Evolutionary conservation across 2,888 invertebrate genomes (phyloP), one percentile per base, ranked within the genome.

Genomic region (Carabus problematicus): DNA sequence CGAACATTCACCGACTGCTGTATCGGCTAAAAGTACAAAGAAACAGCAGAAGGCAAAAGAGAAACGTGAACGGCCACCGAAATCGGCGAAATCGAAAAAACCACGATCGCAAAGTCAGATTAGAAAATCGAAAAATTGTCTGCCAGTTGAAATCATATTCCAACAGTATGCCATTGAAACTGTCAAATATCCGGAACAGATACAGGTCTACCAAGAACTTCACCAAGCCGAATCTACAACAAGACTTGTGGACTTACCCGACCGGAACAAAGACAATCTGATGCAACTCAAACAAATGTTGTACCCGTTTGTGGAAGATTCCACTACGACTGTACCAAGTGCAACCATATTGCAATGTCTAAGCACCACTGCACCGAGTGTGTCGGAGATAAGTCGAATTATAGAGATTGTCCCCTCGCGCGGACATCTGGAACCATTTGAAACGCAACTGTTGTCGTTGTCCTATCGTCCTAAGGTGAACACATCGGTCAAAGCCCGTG

Each of bases 351-450:
- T 56, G 11, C 9, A 18, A 39, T 56, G n/a, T 39, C 9, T 56
- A 8, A 29, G n/a, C 29, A 56, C 56, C 9, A 8, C 14, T 9
- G 62, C 69, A 7, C 16, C 45, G 3, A 8, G 9, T 0, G 83
- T 83, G 82, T 82, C 79, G 72, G 82, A 83, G 74, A 76, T 84
- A 14, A 83, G 84, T 72, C 80, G 83, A 63, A 72, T 84, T 40
- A 75, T 86, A 7, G 81, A 83, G 72, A 74, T 87, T 11, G 78
- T 81, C 39, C 86, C 87, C 1, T 81, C 82, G 70, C 79, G 82
- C 70, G 87, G 87, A 8, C 74, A 81, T 70, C 78, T 88, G 40
- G 83, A 83, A 71, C 85, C 87, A 3, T 83, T 80, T 73, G 86
- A 86, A 78, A 76, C 79, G 63, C 84, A 85, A 75, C 78, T 82